Percentiles rank a stretch among this genome's conserved stretches.
phyloP scores from a whole-genome alignment of 2,888 invertebrate species.

The Scaptomyza cyrtandrae region DNA sequence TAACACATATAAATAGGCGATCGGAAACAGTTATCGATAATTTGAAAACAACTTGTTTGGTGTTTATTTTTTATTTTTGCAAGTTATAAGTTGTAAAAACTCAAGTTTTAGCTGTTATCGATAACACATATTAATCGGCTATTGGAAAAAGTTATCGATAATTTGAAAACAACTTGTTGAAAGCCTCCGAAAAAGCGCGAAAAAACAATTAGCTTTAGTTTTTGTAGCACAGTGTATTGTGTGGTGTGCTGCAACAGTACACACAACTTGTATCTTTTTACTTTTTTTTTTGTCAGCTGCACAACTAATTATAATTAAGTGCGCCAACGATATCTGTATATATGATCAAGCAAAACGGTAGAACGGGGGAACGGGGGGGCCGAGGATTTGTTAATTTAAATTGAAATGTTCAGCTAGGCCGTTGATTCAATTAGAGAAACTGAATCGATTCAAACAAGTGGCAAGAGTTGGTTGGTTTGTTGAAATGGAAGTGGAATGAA shows the following conservation, averaged over 20 bases:
- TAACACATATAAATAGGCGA: too few species aligned
- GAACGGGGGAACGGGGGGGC: constrained; percentile 1
- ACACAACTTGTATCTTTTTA: not conserved
- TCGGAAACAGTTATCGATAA: too few species aligned
- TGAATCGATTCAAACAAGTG: not conserved
- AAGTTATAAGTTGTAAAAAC: too few species aligned
- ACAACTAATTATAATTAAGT: constrained; percentile 61
- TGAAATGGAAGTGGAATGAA: not conserved
- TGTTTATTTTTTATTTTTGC: too few species aligned
- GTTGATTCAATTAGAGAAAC: constrained; percentile 55
- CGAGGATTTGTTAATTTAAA: constrained; percentile 29
- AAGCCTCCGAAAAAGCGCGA: too few species aligned
- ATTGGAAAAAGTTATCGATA: too few species aligned
- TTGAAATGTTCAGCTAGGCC: constrained; percentile 13
- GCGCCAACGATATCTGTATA: constrained; percentile 10
- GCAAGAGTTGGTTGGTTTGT: not conserved
- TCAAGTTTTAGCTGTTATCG: too few species aligned
- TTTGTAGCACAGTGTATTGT: not conserved
- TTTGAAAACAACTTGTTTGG: too few species aligned
- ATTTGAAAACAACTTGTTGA: too few species aligned
- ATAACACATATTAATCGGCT: too few species aligned
- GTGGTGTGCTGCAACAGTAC: not conserved
- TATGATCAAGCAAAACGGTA: constrained; percentile 11
- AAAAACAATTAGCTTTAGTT: too few species aligned
- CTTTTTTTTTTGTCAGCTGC: constrained; percentile 43